These are phyloP conservation scores for Chiropotes sagulatus DNA, from an alignment of 2,797 vertebrate species.

Conservation along the genomic window DNA sequence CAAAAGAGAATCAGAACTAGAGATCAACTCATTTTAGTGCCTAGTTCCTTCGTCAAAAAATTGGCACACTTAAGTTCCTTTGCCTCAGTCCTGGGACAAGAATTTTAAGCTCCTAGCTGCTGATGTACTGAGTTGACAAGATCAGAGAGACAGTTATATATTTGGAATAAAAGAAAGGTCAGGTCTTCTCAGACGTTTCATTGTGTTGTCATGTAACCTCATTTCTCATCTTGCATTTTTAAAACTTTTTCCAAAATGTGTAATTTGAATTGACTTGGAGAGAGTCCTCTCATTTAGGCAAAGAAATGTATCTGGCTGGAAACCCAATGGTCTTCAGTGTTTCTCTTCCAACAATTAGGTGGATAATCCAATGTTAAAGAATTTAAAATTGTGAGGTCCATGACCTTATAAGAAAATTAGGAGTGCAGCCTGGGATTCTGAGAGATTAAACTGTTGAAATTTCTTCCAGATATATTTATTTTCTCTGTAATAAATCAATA, in stretches of 20 bases:
- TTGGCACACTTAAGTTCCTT: rapidly evolving
- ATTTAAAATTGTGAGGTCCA: neutral
- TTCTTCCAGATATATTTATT: neutral
- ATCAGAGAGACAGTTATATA: neutral
- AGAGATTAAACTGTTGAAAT: neutral
- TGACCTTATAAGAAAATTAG: neutral
- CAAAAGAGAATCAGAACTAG: neutral
- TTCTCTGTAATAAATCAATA: neutral
- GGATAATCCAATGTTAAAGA: neutral
- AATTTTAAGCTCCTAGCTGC: neutral
- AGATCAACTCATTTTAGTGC: neutral
- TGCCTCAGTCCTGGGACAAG: neutral
- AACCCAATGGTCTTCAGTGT: neutral
- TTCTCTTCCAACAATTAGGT: neutral
- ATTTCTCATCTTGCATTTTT: neutral
- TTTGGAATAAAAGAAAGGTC: neutral
- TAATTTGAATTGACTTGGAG: neutral
- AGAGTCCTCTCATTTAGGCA: neutral
- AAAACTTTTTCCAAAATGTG: neutral
- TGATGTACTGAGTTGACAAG: neutral
- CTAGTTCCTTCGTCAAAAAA: neutral
- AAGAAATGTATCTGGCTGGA: neutral
- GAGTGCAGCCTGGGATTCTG: rapidly evolving
- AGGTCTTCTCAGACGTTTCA: neutral
- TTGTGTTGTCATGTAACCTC: neutral